A percentile compares a stretch with the other conserved stretches of the same genome.
Conservation (phyloP, 2,113 vertebrate species). For the Elgaria multicarinata region DNA sequence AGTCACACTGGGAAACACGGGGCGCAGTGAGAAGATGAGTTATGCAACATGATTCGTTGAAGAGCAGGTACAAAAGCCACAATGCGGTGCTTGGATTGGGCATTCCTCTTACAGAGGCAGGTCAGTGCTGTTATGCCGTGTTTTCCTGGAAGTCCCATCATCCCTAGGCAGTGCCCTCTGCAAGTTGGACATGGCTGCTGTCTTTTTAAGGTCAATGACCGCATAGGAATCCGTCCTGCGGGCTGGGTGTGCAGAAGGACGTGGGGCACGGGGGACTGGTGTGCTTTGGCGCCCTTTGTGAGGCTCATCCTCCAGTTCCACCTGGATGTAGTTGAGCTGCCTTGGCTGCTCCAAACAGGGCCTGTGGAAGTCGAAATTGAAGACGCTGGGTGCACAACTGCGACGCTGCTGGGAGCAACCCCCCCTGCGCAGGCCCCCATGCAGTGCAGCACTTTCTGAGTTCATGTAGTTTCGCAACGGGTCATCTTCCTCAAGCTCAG, state of each 20-base stretch:
- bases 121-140: conserved; percentile 99
- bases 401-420: conserved; percentile 73
- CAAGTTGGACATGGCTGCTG: conserved; percentile 96
- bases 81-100: conserved; percentile 18
- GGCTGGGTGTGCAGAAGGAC: conserved; percentile 50
- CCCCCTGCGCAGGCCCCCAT: conserved; percentile 62
- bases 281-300: conserved; percentile 61
- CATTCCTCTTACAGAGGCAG: conserved; percentile 87
- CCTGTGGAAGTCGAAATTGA: conserved; percentile 93
- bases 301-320: conserved; percentile 89
- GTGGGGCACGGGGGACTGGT: not conserved
- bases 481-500: conserved; percentile 87
- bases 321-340: conserved; percentile 99
- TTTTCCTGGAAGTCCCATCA: conserved; percentile 96
- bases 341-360: conserved; percentile 83
- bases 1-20: not conserved
- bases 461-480: conserved; percentile 89
- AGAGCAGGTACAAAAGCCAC: conserved; percentile 40
- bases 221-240: conserved; percentile 93
- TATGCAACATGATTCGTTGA: not conserved
- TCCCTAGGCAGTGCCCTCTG: conserved; percentile 96
- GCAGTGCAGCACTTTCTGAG: conserved; percentile 71
- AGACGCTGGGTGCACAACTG: conserved; percentile 77
- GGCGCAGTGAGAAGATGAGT: not conserved
- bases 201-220: conserved; percentile 98